Percentiles rank a stretch among this genome's conserved stretches.
These are phyloP conservation scores for Hafferia zeledoni DNA, from an alignment of 2,797 vertebrate genomes.

Conservation along the genomic window DNA sequence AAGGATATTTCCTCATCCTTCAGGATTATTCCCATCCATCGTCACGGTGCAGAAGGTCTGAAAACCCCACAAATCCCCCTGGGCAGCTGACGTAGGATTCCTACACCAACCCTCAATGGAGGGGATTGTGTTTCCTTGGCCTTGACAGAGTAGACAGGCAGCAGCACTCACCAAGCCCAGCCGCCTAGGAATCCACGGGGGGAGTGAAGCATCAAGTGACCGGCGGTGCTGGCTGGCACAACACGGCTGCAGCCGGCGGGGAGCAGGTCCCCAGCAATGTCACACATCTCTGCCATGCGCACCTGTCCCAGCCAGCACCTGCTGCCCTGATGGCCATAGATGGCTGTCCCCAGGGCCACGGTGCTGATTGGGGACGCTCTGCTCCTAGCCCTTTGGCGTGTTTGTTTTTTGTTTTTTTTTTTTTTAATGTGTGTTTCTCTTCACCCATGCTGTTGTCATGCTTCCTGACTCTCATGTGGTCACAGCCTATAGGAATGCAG, in stretches of 20 bases:
- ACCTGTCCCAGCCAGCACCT: conserved; percentile 82
- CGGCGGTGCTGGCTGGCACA: fast-evolving
- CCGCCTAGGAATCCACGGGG: conserved; percentile 14
- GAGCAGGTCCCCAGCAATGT: background rate
- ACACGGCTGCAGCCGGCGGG: background rate
- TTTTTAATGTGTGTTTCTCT: background rate
- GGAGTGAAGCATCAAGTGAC: conserved; percentile 35
- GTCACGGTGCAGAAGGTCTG: background rate
- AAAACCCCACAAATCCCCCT: background rate
- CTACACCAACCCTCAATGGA: background rate
- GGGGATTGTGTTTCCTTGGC: conserved; percentile 21
- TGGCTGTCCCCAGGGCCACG: conserved; percentile 51
- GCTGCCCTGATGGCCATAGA: conserved; percentile 81
- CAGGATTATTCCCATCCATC: background rate
- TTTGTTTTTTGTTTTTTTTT: background rate
- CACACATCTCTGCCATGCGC: conserved; percentile 63
- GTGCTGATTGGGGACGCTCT: background rate
- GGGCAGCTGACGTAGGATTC: conserved; percentile 13
- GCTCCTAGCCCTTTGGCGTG: background rate
- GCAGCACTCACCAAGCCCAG: background rate
- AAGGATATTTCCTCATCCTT: background rate
- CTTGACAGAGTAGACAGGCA: conserved; percentile 13
- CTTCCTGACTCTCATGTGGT: conserved; percentile 3
- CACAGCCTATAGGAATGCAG: background rate
- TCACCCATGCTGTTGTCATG: background rate